Percentiles rank a stretch among this genome's conserved stretches.
These are phyloP conservation scores for Phyto melanocephala DNA, from an alignment of 2,888 invertebrate species.

Conservation along the genomic window DNA sequence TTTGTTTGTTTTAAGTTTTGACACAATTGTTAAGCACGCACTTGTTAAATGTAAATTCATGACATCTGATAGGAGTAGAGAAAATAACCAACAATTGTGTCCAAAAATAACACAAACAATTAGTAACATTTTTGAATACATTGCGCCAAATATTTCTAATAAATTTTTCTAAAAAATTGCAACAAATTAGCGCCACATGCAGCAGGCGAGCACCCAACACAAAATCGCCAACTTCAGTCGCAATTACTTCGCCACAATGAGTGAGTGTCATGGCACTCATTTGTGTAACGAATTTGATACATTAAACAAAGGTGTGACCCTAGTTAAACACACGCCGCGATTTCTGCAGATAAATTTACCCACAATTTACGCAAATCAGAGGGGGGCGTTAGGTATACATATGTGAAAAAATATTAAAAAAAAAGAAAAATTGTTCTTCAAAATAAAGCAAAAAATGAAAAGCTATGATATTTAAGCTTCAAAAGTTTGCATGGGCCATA, in stretches of 20 bases:
- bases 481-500: constrained; percentile 38
- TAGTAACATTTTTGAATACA: not conserved
- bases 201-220: not conserved
- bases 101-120: not conserved
- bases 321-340: constrained; percentile 23
- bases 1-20: constrained; percentile 20
- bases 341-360: constrained; percentile 5
- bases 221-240: not conserved
- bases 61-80: constrained; percentile 25
- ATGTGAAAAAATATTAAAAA: not conserved
- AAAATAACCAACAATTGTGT: not conserved
- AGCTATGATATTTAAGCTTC: constrained; percentile 23
- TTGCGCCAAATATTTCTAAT: constrained; percentile 22
- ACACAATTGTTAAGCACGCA: constrained; percentile 51
- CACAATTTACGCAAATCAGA: not conserved
- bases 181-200: constrained; percentile 55
- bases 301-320: constrained; percentile 55
- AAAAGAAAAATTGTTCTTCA: not conserved
- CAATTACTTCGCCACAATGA: not conserved
- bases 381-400: not conserved
- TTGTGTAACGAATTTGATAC: constrained; percentile 38
- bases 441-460: constrained; percentile 2
- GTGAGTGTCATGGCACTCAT: constrained; percentile 52
- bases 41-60: constrained; percentile 55
- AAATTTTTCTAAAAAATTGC: constrained; percentile 33